Percentiles rank a stretch among this genome's conserved stretches.
These are phyloP conservation scores for Paradisaea rubra DNA, from an alignment of 2,113 vertebrate genomes.

Conservation along the genomic window DNA sequence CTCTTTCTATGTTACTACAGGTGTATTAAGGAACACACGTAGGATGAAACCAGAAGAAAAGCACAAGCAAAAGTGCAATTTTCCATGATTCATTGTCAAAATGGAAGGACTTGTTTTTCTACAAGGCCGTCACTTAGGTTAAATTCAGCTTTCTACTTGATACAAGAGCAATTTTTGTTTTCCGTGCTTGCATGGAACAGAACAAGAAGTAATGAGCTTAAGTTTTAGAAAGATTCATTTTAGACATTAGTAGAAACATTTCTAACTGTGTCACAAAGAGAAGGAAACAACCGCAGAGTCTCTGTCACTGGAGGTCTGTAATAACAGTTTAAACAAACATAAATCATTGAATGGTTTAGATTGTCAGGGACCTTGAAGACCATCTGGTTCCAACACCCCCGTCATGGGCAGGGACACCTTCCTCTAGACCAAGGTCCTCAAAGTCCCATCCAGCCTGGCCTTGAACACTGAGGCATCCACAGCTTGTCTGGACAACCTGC, in stretches of 20 bases:
- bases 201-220: neutral
- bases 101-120: neutral
- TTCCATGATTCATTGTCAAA: neutral
- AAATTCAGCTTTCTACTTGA: neutral
- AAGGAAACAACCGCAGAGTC: neutral
- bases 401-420: neutral
- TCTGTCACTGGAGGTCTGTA: neutral
- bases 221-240: neutral
- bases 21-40: neutral
- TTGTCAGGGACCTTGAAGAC: neutral
- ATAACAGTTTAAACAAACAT: neutral
- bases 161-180: neutral
- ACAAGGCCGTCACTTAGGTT: neutral
- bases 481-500: neutral
- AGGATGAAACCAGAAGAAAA: neutral
- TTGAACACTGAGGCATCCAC: neutral
- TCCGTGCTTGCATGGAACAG: neutral
- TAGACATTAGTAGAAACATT: neutral
- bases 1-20: neutral
- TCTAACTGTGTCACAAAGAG: neutral
- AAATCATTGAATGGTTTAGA: neutral
- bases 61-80: neutral
- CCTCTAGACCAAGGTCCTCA: neutral
- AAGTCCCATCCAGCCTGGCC: neutral
- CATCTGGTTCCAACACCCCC: neutral